Percentiles rank a stretch among this genome's conserved stretches.
Conservation (phyloP, 2,113 vertebrate genomes). For the Phrynosoma platyrhinos region DNA sequence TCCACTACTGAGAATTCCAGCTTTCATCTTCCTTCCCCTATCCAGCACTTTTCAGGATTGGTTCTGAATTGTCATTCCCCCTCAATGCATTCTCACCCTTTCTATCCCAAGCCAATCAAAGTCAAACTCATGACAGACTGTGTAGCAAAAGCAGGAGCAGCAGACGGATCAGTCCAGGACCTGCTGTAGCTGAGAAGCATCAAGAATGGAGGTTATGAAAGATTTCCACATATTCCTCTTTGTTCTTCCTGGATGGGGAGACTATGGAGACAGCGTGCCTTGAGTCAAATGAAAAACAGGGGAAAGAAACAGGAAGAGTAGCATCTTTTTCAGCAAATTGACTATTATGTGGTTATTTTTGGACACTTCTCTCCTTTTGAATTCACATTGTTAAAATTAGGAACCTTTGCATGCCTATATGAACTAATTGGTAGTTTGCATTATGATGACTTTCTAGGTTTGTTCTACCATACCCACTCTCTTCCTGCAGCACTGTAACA, state of each 20-base stretch:
- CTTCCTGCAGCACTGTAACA: too few relatives aligned
- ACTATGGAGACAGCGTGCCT: background rate
- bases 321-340: background rate
- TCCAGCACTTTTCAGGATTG: background rate
- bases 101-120: background rate
- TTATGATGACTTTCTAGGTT: too few relatives aligned
- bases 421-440: too few relatives aligned
- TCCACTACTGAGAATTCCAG: too few relatives aligned
- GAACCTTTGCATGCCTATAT: too few relatives aligned
- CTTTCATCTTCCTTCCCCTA: background rate
- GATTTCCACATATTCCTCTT: background rate
- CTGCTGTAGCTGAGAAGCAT: background rate
- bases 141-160: background rate
- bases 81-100: background rate
- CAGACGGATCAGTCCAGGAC: background rate
- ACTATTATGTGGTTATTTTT: background rate
- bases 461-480: too few relatives aligned
- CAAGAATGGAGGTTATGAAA: background rate
- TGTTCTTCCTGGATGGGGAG: background rate
- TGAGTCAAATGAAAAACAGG: background rate
- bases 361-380: background rate
- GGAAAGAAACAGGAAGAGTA: background rate
- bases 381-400: too few relatives aligned
- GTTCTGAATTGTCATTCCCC: background rate
- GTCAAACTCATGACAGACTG: too few relatives aligned